A percentile compares a stretch with the other conserved stretches of the same genome.
Conservation (phyloP, 2,888 invertebrate species). For the Leptinotarsa juncta region DNA sequence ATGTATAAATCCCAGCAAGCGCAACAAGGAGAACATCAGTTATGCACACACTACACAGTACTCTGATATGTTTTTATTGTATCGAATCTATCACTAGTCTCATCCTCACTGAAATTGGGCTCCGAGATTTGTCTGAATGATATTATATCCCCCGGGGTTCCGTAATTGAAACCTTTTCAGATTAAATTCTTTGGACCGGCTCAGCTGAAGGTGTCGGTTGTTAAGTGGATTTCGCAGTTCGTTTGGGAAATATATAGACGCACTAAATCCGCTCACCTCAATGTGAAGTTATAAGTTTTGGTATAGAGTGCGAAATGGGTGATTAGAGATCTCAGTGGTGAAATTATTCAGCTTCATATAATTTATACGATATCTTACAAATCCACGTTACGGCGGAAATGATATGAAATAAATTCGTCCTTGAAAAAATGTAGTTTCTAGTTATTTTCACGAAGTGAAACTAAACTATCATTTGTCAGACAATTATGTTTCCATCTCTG, state of each 20-base stretch:
- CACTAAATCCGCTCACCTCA: not conserved
- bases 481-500: too few relatives aligned
- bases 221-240: conserved; percentile 7
- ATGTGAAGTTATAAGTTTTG: not conserved
- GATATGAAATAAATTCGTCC: too few relatives aligned
- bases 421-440: too few relatives aligned
- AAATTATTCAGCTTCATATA: too few relatives aligned
- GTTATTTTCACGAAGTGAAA: too few relatives aligned
- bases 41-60: conserved; percentile 3
- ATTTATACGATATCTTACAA: too few relatives aligned
- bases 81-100: conserved; percentile 6
- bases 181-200: conserved; percentile 1
- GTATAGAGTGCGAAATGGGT: too few relatives aligned
- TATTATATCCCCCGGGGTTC: conserved; percentile 16
- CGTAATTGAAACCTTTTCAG: conserved; percentile 19
- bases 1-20: not conserved
- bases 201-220: conserved; percentile 10
- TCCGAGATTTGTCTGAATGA: conserved; percentile 4
- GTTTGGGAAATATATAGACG: not conserved
- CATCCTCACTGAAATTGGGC: conserved; percentile 4
- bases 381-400: too few relatives aligned
- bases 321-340: too few relatives aligned
- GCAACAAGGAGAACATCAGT: conserved; percentile 1
- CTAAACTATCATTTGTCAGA: too few relatives aligned
- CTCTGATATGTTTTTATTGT: conserved; percentile 12